Evolutionary conservation across 2,888 invertebrate genomes (phyloP), one percentile per base, ranked within the genome.

Genomic region (Sphaerophoria taeniata): DNA sequence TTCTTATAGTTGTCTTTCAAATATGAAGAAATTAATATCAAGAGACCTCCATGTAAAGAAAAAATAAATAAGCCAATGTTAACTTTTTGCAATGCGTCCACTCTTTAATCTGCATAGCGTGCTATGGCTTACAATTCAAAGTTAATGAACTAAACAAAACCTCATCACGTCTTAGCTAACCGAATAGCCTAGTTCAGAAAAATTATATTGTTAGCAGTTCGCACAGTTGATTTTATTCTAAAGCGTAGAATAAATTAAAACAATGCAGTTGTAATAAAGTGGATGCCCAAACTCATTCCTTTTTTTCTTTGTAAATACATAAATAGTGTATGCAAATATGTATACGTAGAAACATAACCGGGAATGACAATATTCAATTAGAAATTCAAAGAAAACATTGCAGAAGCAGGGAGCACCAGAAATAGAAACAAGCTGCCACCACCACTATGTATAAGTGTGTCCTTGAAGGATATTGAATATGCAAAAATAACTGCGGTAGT

Each of bases 241-340:
- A 53, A 39, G 61, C 51, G 34, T 2, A n/a, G 70, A 34, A 69
- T 69, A 70, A 39, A 70, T 76, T 76, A 70, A 61, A 70, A 51
- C 61, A 70, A 61, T 76, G 76, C 76, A 36, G 70, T 24, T 43
- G 76, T 55, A 47, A 76, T 70, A 33, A 67, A 56, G 31, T 16
- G 11, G 39, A 39, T 12, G 49, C 6, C 63, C 47, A 34, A 31
- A 63, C 33, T 61, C n/a, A 43, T 45, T 63, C 11, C 3, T 49
- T 63, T 34, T 14, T 34, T 34, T 12, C 14, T 47, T 33, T 11
- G n/a, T 43, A 39, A 16, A 16, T 9, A 39, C 16, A 43, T 43
- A 43, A 9, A 9, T 11, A 43, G 24, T 24, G 24, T 43, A 43
- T 43, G 11, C 43, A 43, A 5, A 43, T 11, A 39, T 39, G 6